Conservation (phyloP, 2,888 invertebrate species). For the Charanyca ferruginea region DNA sequence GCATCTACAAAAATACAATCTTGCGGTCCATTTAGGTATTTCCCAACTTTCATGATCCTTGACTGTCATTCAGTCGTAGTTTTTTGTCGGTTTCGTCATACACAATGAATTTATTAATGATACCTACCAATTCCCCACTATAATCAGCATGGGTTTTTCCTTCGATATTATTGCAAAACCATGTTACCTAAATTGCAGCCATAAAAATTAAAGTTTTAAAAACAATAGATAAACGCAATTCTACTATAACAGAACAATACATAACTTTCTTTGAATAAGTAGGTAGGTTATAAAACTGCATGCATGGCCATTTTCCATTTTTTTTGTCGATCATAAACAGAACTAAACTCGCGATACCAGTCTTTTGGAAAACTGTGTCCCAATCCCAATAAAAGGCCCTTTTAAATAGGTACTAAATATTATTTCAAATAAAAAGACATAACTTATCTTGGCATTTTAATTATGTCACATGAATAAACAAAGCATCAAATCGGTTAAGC, state of each 20-base stretch:
- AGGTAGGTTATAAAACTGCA: background rate
- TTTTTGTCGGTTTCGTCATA: slow-evolving; percentile 48
- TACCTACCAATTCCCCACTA: slow-evolving; percentile 28
- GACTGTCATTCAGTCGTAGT: slow-evolving; percentile 15
- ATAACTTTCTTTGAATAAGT: too few species aligned
- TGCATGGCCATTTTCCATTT: background rate
- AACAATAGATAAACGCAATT: background rate
- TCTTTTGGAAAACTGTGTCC: slow-evolving; percentile 1
- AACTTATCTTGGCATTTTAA: slow-evolving; percentile 52
- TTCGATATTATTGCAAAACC: slow-evolving; percentile 13
- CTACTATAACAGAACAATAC: too few species aligned
- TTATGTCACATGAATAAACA: slow-evolving; percentile 64
- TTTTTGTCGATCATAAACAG: background rate
- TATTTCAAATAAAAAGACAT: slow-evolving; percentile 20
- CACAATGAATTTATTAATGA: slow-evolving; percentile 37
- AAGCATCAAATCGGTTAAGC: slow-evolving; percentile 46
- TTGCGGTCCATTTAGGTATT: slow-evolving; percentile 32
- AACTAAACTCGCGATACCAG: background rate
- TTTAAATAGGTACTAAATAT: slow-evolving; percentile 16
- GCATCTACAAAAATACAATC: background rate
- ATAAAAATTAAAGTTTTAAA: slow-evolving; percentile 5
- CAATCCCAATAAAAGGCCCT: too few species aligned
- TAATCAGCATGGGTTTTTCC: slow-evolving; percentile 46
- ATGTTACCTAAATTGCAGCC: slow-evolving; percentile 18
- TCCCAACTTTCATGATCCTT: slow-evolving; percentile 41